Evolutionary conservation across 2,888 invertebrate species (phyloP), one percentile per base, ranked within the genome.

Genomic region (Falcaria lacertinaria): DNA sequence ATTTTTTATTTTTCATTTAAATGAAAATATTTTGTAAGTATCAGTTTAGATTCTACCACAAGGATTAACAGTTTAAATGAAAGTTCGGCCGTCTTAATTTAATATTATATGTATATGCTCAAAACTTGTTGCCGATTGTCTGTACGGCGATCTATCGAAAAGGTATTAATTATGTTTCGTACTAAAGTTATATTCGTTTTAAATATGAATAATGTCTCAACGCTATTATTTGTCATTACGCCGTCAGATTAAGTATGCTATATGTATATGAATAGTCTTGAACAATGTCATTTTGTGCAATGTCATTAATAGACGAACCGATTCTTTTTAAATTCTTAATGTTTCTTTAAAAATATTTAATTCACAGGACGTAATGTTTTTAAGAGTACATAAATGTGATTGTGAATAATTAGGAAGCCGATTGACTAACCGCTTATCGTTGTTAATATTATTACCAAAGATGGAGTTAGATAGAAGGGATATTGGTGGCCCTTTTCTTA

Each of bases 391-490:
- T 63, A 65, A 55, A 57, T 54, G 59, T 50, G 51, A 71, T 64
- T 70, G 70, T 69, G 60, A 69, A 75, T 67, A 69, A 57, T 63
- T 60, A 66, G 62, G 69, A 69, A 69, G 63, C 69, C 73, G 74
- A 69, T 75, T 72, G 71, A 75, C 69, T 66, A 70, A 76, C 72
- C 64, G 71, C 76, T 79, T 66, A 75, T 78, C 75, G 75, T 82
- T 82, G 79, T 80, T 81, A 76, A 82, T 76, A 78, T 81, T 80
- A 80, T 84, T 84, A 87, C 88, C 87, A 88, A 88, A 87, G 87
- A 87, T 80, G 81, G 78, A 78, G 76, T 74, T 77, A 68, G 74
- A 76, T 66, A 68, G 74, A 69, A 72, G 71, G 71, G 65, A 56
- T 65, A 28, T 55, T 60, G 67, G 63, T 70, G 69, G 62, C 76